Percentiles rank a stretch among this genome's conserved stretches.
Conservation (phyloP, 2,113 vertebrate species). For the Myiozetetes cayanensis region DNA sequence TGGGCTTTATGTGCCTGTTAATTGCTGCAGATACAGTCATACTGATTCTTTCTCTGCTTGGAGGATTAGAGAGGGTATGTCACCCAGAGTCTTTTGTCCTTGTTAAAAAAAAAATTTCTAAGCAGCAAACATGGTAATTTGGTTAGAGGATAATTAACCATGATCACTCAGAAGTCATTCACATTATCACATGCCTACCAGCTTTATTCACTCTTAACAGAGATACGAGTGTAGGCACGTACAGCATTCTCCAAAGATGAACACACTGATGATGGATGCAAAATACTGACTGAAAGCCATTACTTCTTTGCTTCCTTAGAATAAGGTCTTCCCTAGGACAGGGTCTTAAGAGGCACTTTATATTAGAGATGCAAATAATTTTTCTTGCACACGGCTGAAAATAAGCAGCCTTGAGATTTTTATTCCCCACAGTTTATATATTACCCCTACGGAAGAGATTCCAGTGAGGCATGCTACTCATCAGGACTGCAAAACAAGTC, state of each 20-base stretch:
- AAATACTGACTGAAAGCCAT: slow-evolving; percentile 7
- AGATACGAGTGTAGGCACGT: slow-evolving; percentile 9
- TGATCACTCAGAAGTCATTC: slow-evolving; percentile 45
- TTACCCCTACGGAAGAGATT: background rate
- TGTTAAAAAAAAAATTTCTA: background rate
- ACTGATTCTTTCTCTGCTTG: background rate
- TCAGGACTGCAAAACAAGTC: background rate
- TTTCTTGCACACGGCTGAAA: background rate
- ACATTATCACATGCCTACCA: slow-evolving; percentile 46
- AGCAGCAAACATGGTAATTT: slow-evolving; percentile 28
- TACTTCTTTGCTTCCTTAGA: slow-evolving; percentile 29
- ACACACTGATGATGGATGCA: background rate
- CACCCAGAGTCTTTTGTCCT: background rate
- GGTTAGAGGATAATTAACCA: slow-evolving; percentile 17
- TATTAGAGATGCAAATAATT: background rate
- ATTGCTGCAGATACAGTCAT: background rate
- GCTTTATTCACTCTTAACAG: slow-evolving; percentile 2
- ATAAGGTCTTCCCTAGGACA: slow-evolving; percentile 22
- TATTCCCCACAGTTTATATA: background rate
- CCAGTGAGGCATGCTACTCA: background rate
- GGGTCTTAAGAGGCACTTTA: background rate
- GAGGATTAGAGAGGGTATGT: background rate
- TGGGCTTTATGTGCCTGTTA: background rate
- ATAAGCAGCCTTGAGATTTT: slow-evolving; percentile 32
- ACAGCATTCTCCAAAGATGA: background rate